Evolutionary conservation across 2,797 vertebrate species (phyloP).

Genomic region (Decapterus maruadsi): DNA sequence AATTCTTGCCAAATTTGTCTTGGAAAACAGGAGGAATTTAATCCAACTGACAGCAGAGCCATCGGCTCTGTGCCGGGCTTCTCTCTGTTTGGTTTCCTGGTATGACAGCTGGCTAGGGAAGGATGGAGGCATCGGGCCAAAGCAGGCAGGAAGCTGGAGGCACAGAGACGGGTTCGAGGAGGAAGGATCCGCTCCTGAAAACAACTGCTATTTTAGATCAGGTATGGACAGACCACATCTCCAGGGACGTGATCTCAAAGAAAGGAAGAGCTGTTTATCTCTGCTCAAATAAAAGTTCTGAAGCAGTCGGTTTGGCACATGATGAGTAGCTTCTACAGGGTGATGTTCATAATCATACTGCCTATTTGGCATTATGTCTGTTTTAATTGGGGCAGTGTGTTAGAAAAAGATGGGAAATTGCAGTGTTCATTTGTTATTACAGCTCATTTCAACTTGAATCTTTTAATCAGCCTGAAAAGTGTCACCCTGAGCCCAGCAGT

Average conservation of each 20-base stretch:
- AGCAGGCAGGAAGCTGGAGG: slow-evolving; percentile 73
- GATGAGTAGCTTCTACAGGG: slow-evolving; percentile 21
- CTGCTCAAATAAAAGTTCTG: slow-evolving; percentile 20
- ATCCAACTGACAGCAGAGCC: slow-evolving; percentile 11
- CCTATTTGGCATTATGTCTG: slow-evolving; percentile 22
- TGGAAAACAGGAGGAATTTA: slow-evolving; percentile 9
- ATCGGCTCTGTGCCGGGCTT: neutral
- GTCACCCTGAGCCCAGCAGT: slow-evolving; percentile 39
- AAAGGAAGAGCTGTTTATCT: slow-evolving; percentile 50
- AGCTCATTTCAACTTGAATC: slow-evolving; percentile 47
- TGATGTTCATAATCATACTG: slow-evolving; percentile 7
- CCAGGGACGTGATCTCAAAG: slow-evolving; percentile 15
- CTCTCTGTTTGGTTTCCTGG: slow-evolving; percentile 38
- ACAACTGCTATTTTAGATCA: slow-evolving; percentile 75
- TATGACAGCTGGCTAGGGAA: slow-evolving; percentile 31
- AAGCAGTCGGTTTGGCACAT: slow-evolving; percentile 26
- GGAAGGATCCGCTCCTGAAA: slow-evolving; percentile 79
- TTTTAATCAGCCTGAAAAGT: slow-evolving; percentile 62
- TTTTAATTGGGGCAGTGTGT: slow-evolving; percentile 22
- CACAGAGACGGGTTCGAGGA: slow-evolving; percentile 51
- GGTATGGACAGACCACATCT: slow-evolving; percentile 44
- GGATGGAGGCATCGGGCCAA: slow-evolving; percentile 7
- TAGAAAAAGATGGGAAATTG: slow-evolving; percentile 41
- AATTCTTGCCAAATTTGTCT: neutral
- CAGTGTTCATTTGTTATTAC: slow-evolving; percentile 56